phyloP scores from a whole-genome alignment of 2,113 vertebrate genomes.

The Glaucomys volans region DNA sequence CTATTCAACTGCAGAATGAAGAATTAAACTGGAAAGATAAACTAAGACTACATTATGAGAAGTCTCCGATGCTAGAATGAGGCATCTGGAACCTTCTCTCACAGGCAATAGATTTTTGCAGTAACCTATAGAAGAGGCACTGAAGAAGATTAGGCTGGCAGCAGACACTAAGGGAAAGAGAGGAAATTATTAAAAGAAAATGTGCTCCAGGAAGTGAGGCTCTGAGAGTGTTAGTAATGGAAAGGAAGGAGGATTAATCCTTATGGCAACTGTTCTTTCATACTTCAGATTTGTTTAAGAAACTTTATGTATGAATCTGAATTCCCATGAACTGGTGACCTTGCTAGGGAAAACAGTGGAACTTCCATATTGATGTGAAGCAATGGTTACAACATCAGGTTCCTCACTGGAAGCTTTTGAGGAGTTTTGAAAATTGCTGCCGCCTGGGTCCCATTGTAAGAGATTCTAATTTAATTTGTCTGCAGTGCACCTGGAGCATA shows the following conservation, averaged over 20 bases:
- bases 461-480: conserved; percentile 28
- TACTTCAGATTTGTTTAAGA: conserved; percentile 8
- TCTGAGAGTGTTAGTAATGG: neutral
- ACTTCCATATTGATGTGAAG: neutral
- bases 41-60: neutral
- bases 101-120: neutral
- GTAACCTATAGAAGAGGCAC: neutral
- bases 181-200: neutral
- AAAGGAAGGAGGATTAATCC: neutral
- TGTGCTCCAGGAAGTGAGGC: neutral
- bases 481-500: neutral
- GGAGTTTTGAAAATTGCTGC: neutral
- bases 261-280: neutral
- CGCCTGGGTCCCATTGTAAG: neutral
- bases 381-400: neutral
- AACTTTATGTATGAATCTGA: neutral
- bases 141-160: neutral
- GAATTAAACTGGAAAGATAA: neutral
- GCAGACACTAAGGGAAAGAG: neutral
- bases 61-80: neutral
- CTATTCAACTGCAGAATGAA: neutral
- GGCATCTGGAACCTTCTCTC: neutral
- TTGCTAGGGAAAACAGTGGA: neutral
- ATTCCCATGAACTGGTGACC: neutral
- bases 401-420: neutral